These are phyloP conservation scores for Eristalis pertinax DNA, from an alignment of 2,888 invertebrate species.

Conservation along the genomic window DNA sequence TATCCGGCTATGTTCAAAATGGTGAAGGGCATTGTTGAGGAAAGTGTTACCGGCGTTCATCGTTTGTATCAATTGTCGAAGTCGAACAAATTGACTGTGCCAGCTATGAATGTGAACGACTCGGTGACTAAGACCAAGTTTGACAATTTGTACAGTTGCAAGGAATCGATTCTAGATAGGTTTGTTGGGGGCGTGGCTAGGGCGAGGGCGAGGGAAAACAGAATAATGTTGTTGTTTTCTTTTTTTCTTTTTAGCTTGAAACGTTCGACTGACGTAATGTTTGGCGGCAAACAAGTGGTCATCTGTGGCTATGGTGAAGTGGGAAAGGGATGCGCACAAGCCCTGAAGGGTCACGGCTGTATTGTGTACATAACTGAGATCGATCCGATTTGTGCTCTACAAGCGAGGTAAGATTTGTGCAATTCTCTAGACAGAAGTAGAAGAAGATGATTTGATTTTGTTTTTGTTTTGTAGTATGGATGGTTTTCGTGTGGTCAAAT, in stretches of 20 bases:
- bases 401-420: conserved; percentile 87
- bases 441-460: too few relatives aligned
- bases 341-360: conserved; percentile 96
- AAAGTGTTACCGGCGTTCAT: conserved; percentile 99
- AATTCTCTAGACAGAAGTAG: not conserved
- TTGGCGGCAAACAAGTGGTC: conserved; percentile 97
- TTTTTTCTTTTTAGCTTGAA: conserved; percentile 79
- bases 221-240: too few relatives aligned
- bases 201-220: too few relatives aligned
- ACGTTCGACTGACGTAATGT: conserved; percentile 91
- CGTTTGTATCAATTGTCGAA: conserved; percentile 97
- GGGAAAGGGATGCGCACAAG: conserved; percentile 98
- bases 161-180: conserved; percentile 94
- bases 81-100: conserved; percentile 95
- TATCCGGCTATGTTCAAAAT: conserved; percentile 96
- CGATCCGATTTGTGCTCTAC: conserved; percentile 98
- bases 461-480: conserved; percentile 86
- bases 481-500: conserved; percentile 95
- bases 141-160: conserved; percentile 97
- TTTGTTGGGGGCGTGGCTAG: too few relatives aligned
- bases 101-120: conserved; percentile 99
- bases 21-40: conserved; percentile 98
- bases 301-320: conserved; percentile 99
- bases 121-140: conserved; percentile 99
- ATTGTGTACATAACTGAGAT: conserved; percentile 95